Conservation (phyloP, 2,113 vertebrate species). For the Burhinus bistriatus region DNA sequence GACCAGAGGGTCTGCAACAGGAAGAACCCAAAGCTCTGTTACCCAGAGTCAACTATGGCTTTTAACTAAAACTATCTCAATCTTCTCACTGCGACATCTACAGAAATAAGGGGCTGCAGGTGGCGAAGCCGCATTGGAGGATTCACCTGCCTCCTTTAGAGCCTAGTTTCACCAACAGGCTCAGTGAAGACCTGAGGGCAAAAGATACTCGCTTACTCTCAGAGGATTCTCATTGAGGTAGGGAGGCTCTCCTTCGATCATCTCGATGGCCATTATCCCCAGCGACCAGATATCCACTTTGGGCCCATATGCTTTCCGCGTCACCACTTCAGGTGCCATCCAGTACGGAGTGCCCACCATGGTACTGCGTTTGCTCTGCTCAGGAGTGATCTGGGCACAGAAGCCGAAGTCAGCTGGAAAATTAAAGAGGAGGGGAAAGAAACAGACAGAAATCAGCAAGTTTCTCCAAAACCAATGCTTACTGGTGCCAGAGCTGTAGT, state of each 20-base stretch:
- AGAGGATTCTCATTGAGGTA: slow-evolving; percentile 97
- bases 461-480: background rate
- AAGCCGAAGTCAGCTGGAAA: slow-evolving; percentile 93
- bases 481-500: background rate
- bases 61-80: background rate
- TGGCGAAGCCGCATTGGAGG: background rate
- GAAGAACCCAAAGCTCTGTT: background rate
- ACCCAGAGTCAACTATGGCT: background rate
- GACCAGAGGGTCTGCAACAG: background rate
- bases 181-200: background rate
- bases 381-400: slow-evolving; percentile 97
- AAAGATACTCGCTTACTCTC: slow-evolving; percentile 75
- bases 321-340: slow-evolving; percentile 98
- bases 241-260: slow-evolving; percentile 96
- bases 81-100: background rate
- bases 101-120: background rate
- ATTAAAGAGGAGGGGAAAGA: background rate
- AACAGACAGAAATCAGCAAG: background rate
- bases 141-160: background rate
- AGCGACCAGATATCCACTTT: slow-evolving; percentile 98
- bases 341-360: slow-evolving; percentile 98
- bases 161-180: background rate
- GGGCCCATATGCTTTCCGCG: slow-evolving; percentile 92
- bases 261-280: slow-evolving; percentile 98
- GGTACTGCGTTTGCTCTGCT: slow-evolving; percentile 97